Conservation (phyloP, 2,888 invertebrate genomes). For the Cheilosia vernalis region DNA sequence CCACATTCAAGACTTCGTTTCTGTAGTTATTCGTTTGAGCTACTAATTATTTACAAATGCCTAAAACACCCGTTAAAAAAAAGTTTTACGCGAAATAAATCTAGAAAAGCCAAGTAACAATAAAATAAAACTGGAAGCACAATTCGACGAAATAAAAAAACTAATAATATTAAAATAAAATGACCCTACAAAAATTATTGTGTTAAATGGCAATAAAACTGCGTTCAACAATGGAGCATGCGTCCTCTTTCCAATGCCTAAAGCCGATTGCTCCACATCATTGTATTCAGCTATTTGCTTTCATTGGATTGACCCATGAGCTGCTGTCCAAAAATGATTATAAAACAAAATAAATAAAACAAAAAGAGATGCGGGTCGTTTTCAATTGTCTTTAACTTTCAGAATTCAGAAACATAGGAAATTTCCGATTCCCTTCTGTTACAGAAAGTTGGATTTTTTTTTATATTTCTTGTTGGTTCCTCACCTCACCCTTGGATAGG, state of each 20-base stretch:
- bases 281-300: background rate
- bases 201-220: background rate
- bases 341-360: background rate
- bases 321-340: background rate
- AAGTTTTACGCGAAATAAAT: no score
- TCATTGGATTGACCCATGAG: background rate
- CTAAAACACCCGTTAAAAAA: no score
- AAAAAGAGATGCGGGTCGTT: slow-evolving; percentile 4
- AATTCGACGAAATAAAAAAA: background rate
- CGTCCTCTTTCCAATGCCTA: background rate
- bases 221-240: background rate
- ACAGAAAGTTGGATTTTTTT: background rate
- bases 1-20: no score
- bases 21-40: no score
- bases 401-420: background rate
- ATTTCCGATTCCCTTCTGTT: background rate
- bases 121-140: no score
- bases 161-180: background rate
- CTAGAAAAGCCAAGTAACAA: no score
- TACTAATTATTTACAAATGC: no score
- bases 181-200: background rate
- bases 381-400: slow-evolving; percentile 24
- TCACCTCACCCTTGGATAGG: background rate
- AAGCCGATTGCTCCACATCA: background rate
- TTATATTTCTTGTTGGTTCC: background rate